Percentiles rank a stretch among this genome's conserved stretches.
Evolutionary conservation across 2,888 invertebrate species (phyloP).

Genomic region (Erebia epiphron): DNA sequence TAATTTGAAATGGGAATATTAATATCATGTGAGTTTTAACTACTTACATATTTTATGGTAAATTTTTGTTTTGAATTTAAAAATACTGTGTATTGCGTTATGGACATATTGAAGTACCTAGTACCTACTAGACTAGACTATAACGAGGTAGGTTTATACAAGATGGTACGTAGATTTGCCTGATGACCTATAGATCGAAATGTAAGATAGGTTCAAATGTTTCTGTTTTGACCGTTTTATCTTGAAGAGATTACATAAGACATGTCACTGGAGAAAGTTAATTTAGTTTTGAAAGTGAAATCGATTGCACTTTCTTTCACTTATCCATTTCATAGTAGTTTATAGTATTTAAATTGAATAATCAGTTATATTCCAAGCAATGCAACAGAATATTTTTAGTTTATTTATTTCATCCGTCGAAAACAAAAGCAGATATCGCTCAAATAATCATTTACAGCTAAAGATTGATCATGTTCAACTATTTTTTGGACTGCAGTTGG

Average conservation of each 20-base stretch:
- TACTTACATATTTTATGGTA: no score
- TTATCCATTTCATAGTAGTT: slow-evolving; percentile 73
- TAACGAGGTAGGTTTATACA: background rate
- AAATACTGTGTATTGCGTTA: no score
- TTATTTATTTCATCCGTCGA: background rate
- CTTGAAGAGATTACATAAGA: slow-evolving; percentile 77
- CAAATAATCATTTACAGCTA: background rate
- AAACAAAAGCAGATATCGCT: background rate
- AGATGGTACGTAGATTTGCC: slow-evolving; percentile 27
- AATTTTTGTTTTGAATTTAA: no score
- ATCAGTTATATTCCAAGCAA: slow-evolving; percentile 43
- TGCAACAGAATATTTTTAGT: background rate
- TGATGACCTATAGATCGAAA: slow-evolving; percentile 65
- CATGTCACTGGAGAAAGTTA: slow-evolving; percentile 83
- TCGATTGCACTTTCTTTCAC: slow-evolving; percentile 82
- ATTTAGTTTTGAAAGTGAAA: slow-evolving; percentile 83
- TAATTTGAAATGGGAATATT: background rate
- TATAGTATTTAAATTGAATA: slow-evolving; percentile 53
- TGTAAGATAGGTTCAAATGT: slow-evolving; percentile 62
- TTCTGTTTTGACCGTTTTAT: slow-evolving; percentile 74
- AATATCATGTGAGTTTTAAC: no score
- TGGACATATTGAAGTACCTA: no score
- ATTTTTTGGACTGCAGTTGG: background rate
- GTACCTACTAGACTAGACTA: no score
- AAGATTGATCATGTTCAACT: background rate